Conservation (phyloP, 2,888 invertebrate species). For the Philaethria dido region DNA sequence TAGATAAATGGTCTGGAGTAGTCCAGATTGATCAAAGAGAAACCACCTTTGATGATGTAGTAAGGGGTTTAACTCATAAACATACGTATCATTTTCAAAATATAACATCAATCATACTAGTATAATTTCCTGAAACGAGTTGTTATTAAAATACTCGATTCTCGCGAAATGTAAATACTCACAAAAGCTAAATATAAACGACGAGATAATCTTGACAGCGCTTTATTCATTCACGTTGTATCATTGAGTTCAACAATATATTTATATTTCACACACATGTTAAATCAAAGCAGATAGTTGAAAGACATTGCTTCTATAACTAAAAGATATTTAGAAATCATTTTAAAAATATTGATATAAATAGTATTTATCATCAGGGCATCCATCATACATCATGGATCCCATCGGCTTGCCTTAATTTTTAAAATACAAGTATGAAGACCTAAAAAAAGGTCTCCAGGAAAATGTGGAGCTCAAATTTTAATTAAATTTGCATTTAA, state of each 20-base stretch:
- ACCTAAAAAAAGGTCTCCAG: too few relatives aligned
- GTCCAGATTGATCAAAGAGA: background rate
- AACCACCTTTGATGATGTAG: slow-evolving; percentile 1
- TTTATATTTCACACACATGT: slow-evolving; percentile 3
- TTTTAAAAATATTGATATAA: background rate
- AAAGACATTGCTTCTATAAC: background rate
- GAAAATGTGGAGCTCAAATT: too few relatives aligned
- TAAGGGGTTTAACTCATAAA: background rate
- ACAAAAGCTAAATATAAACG: slow-evolving; percentile 2
- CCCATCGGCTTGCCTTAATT: too few relatives aligned
- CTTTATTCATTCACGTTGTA: slow-evolving; percentile 10
- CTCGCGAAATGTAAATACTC: background rate
- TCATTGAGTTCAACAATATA: slow-evolving; percentile 3
- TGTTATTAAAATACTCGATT: slow-evolving; percentile 9
- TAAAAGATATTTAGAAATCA: background rate
- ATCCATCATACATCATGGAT: too few relatives aligned
- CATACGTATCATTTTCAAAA: background rate
- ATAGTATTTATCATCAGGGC: background rate
- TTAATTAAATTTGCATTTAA: too few relatives aligned
- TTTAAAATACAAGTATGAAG: too few relatives aligned
- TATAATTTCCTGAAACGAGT: background rate
- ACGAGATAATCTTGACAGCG: slow-evolving; percentile 5
- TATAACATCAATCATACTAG: slow-evolving; percentile 3
- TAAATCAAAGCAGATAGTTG: slow-evolving; percentile 6
- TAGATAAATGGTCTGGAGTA: too few relatives aligned